A percentile compares a stretch with the other conserved stretches of the same genome.
Conservation (phyloP, 2,113 vertebrate genomes). For the Camelus dromedarius region DNA sequence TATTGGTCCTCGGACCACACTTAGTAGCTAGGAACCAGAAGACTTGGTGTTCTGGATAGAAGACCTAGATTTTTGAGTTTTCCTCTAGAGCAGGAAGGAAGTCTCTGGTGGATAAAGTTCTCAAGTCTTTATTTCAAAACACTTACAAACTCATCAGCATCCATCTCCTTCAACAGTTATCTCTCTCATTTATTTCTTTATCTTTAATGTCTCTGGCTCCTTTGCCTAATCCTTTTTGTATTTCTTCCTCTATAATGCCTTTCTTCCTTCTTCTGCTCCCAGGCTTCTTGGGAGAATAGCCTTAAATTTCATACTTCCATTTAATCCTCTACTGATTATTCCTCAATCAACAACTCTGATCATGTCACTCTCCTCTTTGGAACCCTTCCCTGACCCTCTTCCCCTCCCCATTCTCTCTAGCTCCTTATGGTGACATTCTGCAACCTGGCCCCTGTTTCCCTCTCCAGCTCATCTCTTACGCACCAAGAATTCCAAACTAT, state of each 20-base stretch:
- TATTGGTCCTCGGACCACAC: neutral
- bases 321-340: neutral
- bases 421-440: neutral
- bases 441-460: neutral
- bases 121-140: neutral
- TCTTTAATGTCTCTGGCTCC: neutral
- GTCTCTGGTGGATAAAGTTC: neutral
- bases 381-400: neutral
- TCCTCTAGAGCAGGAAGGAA: neutral
- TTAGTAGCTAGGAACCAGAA: neutral
- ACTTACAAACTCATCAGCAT: neutral
- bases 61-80: slow-evolving; percentile 10
- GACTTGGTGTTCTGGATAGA: neutral
- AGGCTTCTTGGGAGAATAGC: neutral
- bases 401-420: neutral
- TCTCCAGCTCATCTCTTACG: neutral
- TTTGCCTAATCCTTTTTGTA: neutral
- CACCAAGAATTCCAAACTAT: neutral
- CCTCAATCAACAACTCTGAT: neutral
- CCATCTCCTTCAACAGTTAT: neutral
- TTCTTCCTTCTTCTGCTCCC: neutral
- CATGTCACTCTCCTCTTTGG: neutral
- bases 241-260: neutral
- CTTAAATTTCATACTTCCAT: neutral
- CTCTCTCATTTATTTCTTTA: neutral